Evolutionary conservation across 2,797 vertebrate species (phyloP).

Genomic region (Cirrhinus mrigala): DNA sequence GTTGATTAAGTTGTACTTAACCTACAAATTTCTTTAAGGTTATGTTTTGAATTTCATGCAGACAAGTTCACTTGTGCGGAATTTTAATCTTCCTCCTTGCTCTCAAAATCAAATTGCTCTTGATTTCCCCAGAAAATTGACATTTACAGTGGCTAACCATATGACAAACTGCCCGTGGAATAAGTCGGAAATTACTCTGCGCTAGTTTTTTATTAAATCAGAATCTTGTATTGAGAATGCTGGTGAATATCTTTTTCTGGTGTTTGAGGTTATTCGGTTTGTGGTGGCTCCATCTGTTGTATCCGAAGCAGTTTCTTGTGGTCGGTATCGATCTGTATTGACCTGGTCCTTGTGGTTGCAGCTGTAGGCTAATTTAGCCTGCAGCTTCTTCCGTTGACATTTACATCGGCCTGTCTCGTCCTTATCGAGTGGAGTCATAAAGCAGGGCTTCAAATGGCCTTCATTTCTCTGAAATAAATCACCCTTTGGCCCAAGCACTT

Average conservation of each 20-base stretch:
- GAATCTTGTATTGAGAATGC: constrained; percentile 6
- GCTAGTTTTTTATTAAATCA: constrained; percentile 23
- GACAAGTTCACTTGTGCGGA: constrained; percentile 29
- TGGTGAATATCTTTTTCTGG: constrained; percentile 32
- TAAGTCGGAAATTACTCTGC: constrained; percentile 15
- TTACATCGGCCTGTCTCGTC: constrained; percentile 65
- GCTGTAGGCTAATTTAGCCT: constrained; percentile 66
- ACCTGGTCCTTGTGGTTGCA: constrained; percentile 56
- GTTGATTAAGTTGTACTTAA: neutral
- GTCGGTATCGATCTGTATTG: constrained; percentile 70
- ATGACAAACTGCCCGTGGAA: constrained; percentile 40
- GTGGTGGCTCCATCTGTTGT: constrained; percentile 57
- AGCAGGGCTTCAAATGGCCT: constrained; percentile 57
- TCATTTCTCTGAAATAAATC: constrained; percentile 55
- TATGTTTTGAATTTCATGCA: neutral
- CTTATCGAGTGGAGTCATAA: constrained; percentile 66
- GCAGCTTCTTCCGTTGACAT: constrained; percentile 66
- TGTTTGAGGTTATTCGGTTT: constrained; percentile 16
- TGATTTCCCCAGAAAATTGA: constrained; percentile 44
- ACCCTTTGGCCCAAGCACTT: constrained; percentile 35
- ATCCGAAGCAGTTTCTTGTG: constrained; percentile 66
- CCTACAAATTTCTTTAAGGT: neutral
- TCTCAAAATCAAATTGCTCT: constrained; percentile 37
- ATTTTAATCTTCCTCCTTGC: constrained; percentile 14
- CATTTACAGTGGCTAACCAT: constrained; percentile 37